Base-by-base conservation (phyloP, 2,113 vertebrate species). In the Melanerpes aurifrons region DNA sequence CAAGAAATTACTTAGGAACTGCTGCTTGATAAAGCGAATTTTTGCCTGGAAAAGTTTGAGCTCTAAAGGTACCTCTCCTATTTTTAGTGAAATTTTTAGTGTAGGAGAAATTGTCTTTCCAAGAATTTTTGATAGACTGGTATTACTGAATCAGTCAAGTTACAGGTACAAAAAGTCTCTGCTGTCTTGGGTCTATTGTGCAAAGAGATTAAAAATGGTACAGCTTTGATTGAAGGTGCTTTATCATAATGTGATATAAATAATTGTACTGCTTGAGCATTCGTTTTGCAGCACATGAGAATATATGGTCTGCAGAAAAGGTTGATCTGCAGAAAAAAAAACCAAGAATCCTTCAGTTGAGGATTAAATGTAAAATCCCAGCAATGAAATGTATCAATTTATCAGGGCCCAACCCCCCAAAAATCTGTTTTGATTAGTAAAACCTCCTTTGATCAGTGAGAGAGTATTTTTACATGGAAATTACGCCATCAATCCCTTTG, bases 1-100 rank as follows among this genome's bases (percentile, higher is more conserved):
- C 86, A 98, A 95, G 92, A 98, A 98, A 96, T 92, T 98, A n/a
- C 96, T 98, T 92, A 97, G 98, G 80, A 98, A 98, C 95, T 98
- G 98, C 97, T 98, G 98, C 91, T 96, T 98, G 95, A 96, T 98
- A 91, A 98, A 97, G 16, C 91, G 97, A 82, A 96, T 98, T 95
- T 94, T 98, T 93, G 96, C 97, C 90, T 98, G 98, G 98, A 98
- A 97, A 95, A 97, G 95, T 82, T 97, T 98, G 47, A 96, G 89
- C 57, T 93, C 96, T 57, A 98, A 97, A 98, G 98, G 98, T 98
- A 98, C 94, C 35, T 91, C 93, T 95, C 54, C 31, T 92, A 64
- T 59, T 56, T 37, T 54, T 54, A 40, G 69, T 96, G 50, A 92
- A 89, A 86, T 91, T 85, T 73, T 86, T 70, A 70, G 72, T 67